These are phyloP conservation scores for Ceraclea dissimilis DNA, from an alignment of 2,888 invertebrate genomes.

Conservation along the genomic window DNA sequence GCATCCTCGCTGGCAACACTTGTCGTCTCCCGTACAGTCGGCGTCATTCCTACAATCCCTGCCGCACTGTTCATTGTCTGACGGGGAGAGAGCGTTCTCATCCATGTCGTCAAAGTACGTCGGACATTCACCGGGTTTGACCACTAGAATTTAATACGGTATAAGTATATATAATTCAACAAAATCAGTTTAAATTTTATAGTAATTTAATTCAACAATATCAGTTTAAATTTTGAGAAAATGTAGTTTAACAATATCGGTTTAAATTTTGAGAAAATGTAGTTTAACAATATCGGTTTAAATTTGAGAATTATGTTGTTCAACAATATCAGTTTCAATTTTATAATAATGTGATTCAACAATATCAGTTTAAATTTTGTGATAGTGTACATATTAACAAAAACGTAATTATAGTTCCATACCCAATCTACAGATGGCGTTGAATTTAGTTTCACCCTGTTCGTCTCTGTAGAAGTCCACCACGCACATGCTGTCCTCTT, in stretches of 20 bases:
- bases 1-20: constrained; percentile 79
- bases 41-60: constrained; percentile 72
- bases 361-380: too few species aligned
- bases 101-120: constrained; percentile 28
- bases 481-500: constrained; percentile 59
- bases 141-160: constrained; percentile 38
- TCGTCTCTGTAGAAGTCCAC: constrained; percentile 49
- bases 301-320: too few species aligned
- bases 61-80: constrained; percentile 50
- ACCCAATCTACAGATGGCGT: constrained; percentile 60
- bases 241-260: too few species aligned
- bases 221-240: too few species aligned
- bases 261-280: too few species aligned
- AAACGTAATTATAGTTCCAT: too few species aligned
- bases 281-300: too few species aligned
- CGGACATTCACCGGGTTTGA: constrained; percentile 66
- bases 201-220: neutral
- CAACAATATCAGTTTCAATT: too few species aligned
- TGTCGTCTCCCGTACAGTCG: constrained; percentile 68
- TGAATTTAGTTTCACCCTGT: constrained; percentile 39
- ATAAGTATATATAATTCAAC: constrained; percentile 10
- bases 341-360: too few species aligned
- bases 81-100: constrained; percentile 29
- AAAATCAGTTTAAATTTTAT: constrained; percentile 8
- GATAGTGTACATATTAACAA: too few species aligned